Conservation (phyloP, 2,113 vertebrate species). For the Tyto alba region DNA sequence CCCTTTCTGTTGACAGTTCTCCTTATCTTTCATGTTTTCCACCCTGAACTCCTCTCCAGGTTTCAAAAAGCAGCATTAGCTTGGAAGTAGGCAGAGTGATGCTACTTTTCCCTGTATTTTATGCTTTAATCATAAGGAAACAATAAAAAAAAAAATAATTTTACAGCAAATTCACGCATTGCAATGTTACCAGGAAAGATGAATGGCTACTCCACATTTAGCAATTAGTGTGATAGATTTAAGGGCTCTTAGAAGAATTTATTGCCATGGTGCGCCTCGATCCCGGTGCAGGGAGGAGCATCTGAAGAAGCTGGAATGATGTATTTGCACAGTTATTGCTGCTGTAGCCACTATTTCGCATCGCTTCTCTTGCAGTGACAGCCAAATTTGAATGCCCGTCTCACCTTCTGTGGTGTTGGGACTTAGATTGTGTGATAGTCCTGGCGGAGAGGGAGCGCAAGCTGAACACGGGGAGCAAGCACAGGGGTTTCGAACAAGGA, state of each 20-base stretch:
- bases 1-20: not conserved
- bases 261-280: not conserved
- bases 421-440: not conserved
- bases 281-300: not conserved
- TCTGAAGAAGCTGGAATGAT: not conserved
- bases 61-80: not conserved
- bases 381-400: not conserved
- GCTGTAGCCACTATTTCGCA: not conserved
- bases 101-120: not conserved
- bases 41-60: not conserved
- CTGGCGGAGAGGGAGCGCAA: not conserved
- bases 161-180: not conserved
- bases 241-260: slow-evolving; percentile 55
- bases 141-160: not conserved
- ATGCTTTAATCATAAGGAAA: not conserved
- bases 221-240: slow-evolving; percentile 40
- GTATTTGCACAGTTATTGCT: not conserved
- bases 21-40: not conserved
- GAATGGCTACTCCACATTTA: not conserved
- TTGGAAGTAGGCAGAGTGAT: not conserved
- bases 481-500: not conserved
- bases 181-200: not conserved
- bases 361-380: not conserved
- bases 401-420: not conserved
- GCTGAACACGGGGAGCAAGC: not conserved